These are phyloP conservation scores for Apis cerana DNA, from an alignment of 1,140 invertebrate genomes.

Conservation along the genomic window DNA sequence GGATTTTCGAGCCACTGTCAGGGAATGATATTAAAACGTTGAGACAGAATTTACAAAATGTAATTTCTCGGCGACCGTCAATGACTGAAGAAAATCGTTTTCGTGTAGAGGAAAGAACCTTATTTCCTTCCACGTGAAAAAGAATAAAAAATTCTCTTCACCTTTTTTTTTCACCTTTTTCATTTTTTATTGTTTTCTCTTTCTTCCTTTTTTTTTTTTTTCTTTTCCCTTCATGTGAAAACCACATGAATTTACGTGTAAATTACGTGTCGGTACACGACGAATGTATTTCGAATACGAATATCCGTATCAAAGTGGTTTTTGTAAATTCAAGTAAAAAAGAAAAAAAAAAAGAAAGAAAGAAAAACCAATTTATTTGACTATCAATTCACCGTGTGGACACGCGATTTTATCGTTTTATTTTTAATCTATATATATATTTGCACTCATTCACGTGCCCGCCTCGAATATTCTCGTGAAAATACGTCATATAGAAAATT, in stretches of 20 bases:
- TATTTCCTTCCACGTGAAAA: no score
- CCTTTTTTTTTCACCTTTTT: neutral
- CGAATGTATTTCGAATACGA: neutral
- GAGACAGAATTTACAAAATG: neutral
- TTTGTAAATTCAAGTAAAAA: neutral
- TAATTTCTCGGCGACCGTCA: neutral
- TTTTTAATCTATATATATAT: neutral
- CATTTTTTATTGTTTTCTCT: no score
- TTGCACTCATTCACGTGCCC: neutral
- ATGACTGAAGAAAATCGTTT: neutral
- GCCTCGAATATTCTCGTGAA: neutral
- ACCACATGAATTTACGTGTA: neutral
- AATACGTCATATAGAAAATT: neutral
- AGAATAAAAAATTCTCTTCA: neutral
- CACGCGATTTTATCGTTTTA: neutral
- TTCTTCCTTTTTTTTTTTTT: no score
- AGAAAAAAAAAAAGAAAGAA: neutral
- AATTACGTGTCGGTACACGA: neutral
- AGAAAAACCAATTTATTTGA: neutral
- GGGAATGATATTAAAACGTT: slow-evolving; percentile 16
- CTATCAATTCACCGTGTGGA: neutral
- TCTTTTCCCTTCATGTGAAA: no score
- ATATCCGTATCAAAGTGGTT: no score
- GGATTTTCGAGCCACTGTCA: neutral
- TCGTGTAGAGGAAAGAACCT: neutral